These are phyloP conservation scores for Orthosia gothica DNA, from an alignment of 2,888 invertebrate species.

Conservation along the genomic window DNA sequence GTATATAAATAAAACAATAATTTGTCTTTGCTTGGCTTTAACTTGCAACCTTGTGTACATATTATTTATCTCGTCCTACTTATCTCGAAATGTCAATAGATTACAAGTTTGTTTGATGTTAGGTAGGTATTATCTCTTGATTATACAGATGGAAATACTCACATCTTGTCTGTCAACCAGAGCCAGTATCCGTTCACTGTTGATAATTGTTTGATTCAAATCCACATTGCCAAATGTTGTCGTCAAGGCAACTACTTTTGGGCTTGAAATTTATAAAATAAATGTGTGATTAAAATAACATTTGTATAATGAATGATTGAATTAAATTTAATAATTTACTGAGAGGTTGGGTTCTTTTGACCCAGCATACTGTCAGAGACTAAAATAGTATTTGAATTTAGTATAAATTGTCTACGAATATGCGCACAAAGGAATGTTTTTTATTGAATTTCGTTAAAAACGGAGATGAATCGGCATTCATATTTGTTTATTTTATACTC, in stretches of 20 bases:
- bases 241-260: conserved; percentile 93
- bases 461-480: too few species aligned
- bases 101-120: neutral
- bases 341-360: too few species aligned
- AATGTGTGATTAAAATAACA: neutral
- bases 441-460: too few species aligned
- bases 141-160: conserved; percentile 71
- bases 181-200: conserved; percentile 93
- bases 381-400: too few species aligned
- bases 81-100: neutral
- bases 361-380: too few species aligned
- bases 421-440: too few species aligned
- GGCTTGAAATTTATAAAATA: conserved; percentile 65
- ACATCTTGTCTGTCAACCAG: conserved; percentile 91
- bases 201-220: conserved; percentile 93
- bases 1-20: neutral
- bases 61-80: neutral
- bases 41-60: neutral
- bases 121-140: neutral
- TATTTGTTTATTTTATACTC: too few species aligned
- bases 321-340: too few species aligned
- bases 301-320: too few species aligned
- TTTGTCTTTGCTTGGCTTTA: neutral
- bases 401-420: too few species aligned
- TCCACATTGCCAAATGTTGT: conserved; percentile 94